phyloP scores from a whole-genome alignment of 2,888 invertebrate genomes.

The Eupithecia inturbata region DNA sequence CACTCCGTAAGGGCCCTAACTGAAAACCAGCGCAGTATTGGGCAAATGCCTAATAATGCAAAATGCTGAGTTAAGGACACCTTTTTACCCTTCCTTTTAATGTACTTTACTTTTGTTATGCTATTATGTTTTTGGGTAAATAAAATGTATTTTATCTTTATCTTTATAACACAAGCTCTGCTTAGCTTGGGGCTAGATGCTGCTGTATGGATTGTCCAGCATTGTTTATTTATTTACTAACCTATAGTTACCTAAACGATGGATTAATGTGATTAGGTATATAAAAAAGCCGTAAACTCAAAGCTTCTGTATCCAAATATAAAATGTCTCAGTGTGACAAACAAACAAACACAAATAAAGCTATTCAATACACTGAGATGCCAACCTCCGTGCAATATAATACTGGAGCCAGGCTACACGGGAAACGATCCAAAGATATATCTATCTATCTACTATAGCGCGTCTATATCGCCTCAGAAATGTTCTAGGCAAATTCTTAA shows the following conservation, averaged over 20 bases:
- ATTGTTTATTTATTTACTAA: too few species aligned
- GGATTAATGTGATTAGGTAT: neutral
- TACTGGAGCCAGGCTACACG: constrained; percentile 50
- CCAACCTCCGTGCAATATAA: constrained; percentile 66
- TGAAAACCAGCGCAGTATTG: too few species aligned
- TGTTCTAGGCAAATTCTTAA: neutral
- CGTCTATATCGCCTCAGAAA: neutral
- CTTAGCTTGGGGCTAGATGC: too few species aligned
- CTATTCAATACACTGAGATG: constrained; percentile 58
- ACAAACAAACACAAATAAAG: constrained; percentile 69
- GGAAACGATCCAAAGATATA: constrained; percentile 37
- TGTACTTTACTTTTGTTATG: too few species aligned
- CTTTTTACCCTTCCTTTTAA: too few species aligned
- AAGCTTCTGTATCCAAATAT: neutral
- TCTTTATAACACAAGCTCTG: too few species aligned
- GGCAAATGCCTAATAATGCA: too few species aligned
- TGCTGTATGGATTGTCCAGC: too few species aligned
- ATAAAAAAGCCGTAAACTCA: neutral
- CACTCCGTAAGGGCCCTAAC: too few species aligned
- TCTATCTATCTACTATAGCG: constrained; percentile 34
- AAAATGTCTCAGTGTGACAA: constrained; percentile 47
- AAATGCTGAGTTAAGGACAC: too few species aligned
- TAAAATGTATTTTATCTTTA: too few species aligned
- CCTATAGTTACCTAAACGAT: neutral
- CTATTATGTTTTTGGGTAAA: too few species aligned